Base-by-base conservation (phyloP, 2,888 invertebrate species). In the Spodoptera exigua region DNA sequence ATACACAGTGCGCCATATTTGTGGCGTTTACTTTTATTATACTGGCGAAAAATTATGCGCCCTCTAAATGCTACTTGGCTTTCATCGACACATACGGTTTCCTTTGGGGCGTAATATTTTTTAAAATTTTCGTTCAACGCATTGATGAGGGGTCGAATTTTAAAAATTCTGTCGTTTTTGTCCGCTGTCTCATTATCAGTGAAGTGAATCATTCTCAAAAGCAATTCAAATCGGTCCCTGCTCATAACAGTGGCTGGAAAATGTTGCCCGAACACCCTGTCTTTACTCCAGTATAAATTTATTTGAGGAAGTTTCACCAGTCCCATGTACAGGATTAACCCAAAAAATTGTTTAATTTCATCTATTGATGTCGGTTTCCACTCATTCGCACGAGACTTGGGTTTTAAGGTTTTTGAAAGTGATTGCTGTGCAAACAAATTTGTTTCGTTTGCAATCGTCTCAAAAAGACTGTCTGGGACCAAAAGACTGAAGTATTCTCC, bases 341-440 rank as follows among this genome's bases (percentile, higher is more conserved):
- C 53, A 54, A 37, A 37, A 16, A 54, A 10, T 18, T 12, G 10
- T 34, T 54, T 45, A n/a, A 54, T 34, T 45, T 54, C 37, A 45
- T 45, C 16, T 17, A 13, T 45, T 11, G 16, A 16, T 14, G 54
- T 54, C 27, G 54, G 49, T 1, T 40, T 49, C 40, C 40, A 49
- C 13, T 17, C n/a, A 49, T 40, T 21, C 16, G 36, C 46, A 14
- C 76, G 62, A 27, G 76, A 71, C 36, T 35, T 48, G 35, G 64
- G 67, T 17, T 60, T 71, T 41, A 16, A 4, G 32, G 46, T 58
- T 52, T 40, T 21, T n/a, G n/a, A n/a, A n/a, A n/a, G 40, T 32
- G 37, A n/a, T 62, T 61, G 66, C 18, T 44, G 27, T 17, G 72
- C 69, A 52, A 63, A 70, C 14, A 59, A 41, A 43, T 70, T 73